Conservation (phyloP, 2,113 vertebrate genomes). For the Mesembrinibis cayennensis region DNA sequence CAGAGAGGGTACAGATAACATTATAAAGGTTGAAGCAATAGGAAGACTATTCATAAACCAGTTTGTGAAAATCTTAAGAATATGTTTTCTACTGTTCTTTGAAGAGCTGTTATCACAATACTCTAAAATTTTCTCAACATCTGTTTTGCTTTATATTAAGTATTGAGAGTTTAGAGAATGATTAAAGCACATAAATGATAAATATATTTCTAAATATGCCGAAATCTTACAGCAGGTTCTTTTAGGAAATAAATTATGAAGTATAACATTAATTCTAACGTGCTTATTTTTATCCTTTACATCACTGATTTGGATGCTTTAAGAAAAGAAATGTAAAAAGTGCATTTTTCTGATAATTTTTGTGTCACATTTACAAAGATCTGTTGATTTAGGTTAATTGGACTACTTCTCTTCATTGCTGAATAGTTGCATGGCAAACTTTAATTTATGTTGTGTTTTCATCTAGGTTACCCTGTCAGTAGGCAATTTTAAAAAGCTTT, state of each 20-base stretch:
- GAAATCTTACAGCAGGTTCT: neutral
- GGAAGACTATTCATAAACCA: neutral
- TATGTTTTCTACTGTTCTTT: neutral
- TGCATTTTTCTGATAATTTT: neutral
- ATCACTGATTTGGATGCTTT: neutral
- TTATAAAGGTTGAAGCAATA: neutral
- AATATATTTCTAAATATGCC: neutral
- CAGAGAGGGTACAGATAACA: neutral
- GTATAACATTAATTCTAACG: neutral
- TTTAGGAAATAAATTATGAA: neutral
- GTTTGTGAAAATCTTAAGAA: neutral
- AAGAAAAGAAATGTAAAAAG: neutral
- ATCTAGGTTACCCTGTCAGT: neutral
- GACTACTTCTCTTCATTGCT: neutral
- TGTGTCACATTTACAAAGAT: neutral
- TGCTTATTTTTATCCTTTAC: neutral
- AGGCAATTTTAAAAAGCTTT: neutral
- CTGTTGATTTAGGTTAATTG: neutral
- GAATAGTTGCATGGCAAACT: neutral
- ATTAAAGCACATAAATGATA: neutral
- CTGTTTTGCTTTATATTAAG: neutral
- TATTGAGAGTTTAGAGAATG: neutral
- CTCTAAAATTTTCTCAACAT: neutral
- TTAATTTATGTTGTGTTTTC: neutral
- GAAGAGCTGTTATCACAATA: neutral